These are phyloP conservation scores for Syrista parreyssii DNA, from an alignment of 2,888 invertebrate genomes.

Conservation along the genomic window DNA sequence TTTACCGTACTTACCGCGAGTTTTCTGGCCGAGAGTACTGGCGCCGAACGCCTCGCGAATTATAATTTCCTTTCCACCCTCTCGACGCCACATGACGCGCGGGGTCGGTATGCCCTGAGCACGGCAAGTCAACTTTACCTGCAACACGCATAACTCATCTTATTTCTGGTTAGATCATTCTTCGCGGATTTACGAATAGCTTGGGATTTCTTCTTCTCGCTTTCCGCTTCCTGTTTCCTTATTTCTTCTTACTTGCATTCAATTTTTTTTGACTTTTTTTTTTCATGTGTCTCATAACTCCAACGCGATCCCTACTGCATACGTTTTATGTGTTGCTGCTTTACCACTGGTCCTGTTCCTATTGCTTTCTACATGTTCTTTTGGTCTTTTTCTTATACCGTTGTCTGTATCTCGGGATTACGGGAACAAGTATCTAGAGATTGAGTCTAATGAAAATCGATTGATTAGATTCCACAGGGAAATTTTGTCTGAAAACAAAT, in stretches of 20 bases:
- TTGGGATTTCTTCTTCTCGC: not conserved
- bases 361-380: not conserved
- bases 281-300: not conserved
- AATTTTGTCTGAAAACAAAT: not conserved
- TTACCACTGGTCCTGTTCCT: not conserved
- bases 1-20: slow-evolving; percentile 42
- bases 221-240: not conserved
- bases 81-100: slow-evolving; percentile 84
- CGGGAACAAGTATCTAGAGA: not conserved
- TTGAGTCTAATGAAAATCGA: not conserved
- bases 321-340: not conserved
- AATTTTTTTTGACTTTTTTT: not conserved
- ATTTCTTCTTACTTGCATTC: not conserved
- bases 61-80: slow-evolving; percentile 84
- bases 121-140: slow-evolving; percentile 70
- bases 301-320: not conserved
- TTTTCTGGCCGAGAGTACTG: slow-evolving; percentile 50
- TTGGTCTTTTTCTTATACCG: not conserved
- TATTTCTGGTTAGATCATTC: slow-evolving; percentile 46
- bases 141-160: slow-evolving; percentile 35
- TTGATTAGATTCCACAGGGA: not conserved
- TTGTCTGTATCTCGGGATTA: not conserved
- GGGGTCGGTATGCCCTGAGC: slow-evolving; percentile 86
- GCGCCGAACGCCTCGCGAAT: slow-evolving; percentile 73
- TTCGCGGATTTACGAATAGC: slow-evolving; percentile 71